Conservation (phyloP, 2,113 vertebrate species). For the Xyrauchen texanus region DNA sequence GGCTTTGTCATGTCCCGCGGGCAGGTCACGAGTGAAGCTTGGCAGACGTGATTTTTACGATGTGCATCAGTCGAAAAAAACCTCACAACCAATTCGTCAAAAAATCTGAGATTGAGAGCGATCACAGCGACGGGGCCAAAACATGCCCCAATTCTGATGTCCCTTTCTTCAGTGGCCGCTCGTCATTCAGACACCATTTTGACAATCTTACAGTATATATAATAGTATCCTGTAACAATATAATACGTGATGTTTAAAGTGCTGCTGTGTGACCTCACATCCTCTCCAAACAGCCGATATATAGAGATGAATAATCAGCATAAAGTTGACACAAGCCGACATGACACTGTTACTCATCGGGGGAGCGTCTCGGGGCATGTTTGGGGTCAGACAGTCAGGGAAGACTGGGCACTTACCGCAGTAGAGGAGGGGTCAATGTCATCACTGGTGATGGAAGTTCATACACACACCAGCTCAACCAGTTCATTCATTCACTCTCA, state of each 20-base stretch:
- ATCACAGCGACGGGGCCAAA: conserved; percentile 72
- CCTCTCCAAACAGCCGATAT: conserved; percentile 74
- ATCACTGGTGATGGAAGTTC: conserved; percentile 34
- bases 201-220: not conserved
- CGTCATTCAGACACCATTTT: not conserved
- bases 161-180: conserved; percentile 49
- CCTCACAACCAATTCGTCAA: conserved; percentile 95
- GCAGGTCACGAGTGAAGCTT: conserved; percentile 96
- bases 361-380: conserved; percentile 83
- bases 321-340: conserved; percentile 86
- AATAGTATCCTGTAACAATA: too few relatives aligned
- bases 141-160: conserved; percentile 55
- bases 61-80: conserved; percentile 97
- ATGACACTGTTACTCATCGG: conserved; percentile 86
- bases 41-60: conserved; percentile 95
- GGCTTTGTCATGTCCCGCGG: conserved; percentile 92
- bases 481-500: not conserved
- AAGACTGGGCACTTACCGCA: conserved; percentile 63
- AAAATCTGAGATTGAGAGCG: conserved; percentile 72
- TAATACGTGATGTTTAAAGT: not conserved
- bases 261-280: conserved; percentile 80
- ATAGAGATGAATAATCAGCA: conserved; percentile 77
- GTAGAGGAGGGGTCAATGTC: conserved; percentile 76
- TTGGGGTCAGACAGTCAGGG: conserved; percentile 80
- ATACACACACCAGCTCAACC: conserved; percentile 16